Conservation (phyloP, 2,113 vertebrate genomes). For the Zapornia atra region DNA sequence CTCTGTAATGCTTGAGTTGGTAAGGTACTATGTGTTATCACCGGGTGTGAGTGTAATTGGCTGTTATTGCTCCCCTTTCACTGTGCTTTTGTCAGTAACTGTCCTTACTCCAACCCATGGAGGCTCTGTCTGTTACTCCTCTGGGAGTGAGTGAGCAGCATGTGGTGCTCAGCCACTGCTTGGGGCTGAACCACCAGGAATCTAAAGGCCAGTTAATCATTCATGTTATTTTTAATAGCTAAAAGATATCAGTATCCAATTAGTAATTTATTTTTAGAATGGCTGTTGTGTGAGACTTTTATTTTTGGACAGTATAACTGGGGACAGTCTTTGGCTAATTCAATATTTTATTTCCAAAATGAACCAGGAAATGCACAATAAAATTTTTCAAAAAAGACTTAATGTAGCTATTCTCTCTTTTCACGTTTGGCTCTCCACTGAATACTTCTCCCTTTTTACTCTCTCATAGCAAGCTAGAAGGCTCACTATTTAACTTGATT, state of each 20-base stretch:
- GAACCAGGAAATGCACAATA: background rate
- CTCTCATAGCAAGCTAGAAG: background rate
- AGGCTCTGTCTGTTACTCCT: no score
- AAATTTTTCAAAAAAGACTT: background rate
- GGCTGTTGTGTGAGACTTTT: background rate
- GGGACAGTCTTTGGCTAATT: background rate
- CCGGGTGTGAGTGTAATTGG: no score
- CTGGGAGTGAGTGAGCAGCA: no score
- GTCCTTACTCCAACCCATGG: no score
- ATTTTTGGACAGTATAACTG: background rate
- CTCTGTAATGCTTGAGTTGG: no score
- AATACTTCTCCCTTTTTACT: background rate
- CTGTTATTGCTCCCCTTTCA: no score
- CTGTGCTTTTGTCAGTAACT: no score
- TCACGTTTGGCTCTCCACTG: background rate
- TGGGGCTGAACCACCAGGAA: no score
- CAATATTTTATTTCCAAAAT: background rate
- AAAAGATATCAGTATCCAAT: background rate
- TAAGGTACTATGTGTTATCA: no score
- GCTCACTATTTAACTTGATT: background rate
- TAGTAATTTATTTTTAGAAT: background rate
- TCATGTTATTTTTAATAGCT: background rate
- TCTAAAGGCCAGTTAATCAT: background rate
- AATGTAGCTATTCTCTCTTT: background rate
- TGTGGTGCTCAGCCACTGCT: no score